phyloP scores from a whole-genome alignment of 2,113 vertebrate genomes.

The Chloebia gouldiae region DNA sequence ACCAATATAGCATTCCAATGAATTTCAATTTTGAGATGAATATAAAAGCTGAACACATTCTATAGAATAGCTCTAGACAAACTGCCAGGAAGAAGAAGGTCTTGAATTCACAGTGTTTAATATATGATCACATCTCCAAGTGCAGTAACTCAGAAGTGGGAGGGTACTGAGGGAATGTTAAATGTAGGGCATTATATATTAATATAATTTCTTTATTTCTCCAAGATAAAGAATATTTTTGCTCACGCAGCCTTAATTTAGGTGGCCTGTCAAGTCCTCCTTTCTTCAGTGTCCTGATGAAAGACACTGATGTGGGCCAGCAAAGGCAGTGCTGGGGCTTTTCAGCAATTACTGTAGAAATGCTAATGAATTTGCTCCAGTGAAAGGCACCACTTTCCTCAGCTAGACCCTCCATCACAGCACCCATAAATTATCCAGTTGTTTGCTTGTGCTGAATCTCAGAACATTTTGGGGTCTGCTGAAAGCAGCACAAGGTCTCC shows the following conservation, averaged over 20 bases:
- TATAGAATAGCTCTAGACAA: not conserved
- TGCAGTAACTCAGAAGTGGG: constrained; percentile 24
- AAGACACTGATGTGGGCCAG: constrained; percentile 24
- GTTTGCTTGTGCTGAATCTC: not conserved
- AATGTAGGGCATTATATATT: constrained; percentile 24
- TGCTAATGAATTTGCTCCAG: not conserved
- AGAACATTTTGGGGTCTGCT: not conserved
- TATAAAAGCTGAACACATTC: not conserved
- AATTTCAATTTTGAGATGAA: constrained; percentile 5
- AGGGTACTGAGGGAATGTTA: constrained; percentile 58
- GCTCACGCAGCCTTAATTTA: not conserved
- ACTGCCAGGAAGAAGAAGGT: not conserved
- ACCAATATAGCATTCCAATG: not conserved
- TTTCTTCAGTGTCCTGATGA: constrained; percentile 28
- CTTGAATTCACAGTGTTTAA: constrained; percentile 1
- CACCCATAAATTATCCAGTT: not conserved
- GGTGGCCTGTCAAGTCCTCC: not conserved
- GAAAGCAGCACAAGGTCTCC: not conserved
- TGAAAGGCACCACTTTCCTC: not conserved
- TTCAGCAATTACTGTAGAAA: not conserved
- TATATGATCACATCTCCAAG: constrained; percentile 1
- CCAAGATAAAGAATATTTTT: constrained; percentile 27
- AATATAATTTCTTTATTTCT: constrained; percentile 51
- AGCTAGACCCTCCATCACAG: not conserved
- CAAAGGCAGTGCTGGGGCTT: not conserved